Percentiles rank a stretch among this genome's conserved stretches.
Conservation (phyloP, 1,140 invertebrate genomes). For the Eciton burchellii region DNA sequence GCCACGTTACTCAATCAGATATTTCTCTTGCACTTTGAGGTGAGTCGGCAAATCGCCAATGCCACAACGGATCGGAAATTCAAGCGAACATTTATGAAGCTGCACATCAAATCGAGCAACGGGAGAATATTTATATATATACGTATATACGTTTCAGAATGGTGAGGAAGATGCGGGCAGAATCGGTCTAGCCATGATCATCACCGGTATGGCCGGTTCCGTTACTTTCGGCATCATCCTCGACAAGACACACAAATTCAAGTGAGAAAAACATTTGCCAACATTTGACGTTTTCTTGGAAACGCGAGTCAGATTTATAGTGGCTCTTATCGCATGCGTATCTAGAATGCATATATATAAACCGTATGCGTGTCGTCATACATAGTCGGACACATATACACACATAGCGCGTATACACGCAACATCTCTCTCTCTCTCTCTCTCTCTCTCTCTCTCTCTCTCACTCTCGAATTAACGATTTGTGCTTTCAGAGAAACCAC, state of each 20-base stretch:
- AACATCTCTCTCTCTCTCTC: too few species aligned
- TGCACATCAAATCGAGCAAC: not conserved
- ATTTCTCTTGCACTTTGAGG: slow-evolving; percentile 87
- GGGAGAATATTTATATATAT: slow-evolving; percentile 14
- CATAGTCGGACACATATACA: not conserved
- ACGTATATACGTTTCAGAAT: slow-evolving; percentile 79
- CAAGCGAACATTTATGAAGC: slow-evolving; percentile 14
- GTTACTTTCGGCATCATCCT: slow-evolving; percentile 89
- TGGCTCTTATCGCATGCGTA: not conserved
- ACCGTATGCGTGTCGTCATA: too few species aligned
- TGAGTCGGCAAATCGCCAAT: slow-evolving; percentile 77
- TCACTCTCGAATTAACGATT: not conserved
- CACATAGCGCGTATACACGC: too few species aligned
- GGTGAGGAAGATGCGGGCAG: slow-evolving; percentile 88
- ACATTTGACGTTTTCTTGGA: not conserved
- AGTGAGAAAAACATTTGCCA: slow-evolving; percentile 78
- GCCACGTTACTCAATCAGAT: slow-evolving; percentile 89
- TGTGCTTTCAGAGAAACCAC: slow-evolving; percentile 59
- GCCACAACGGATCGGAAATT: not conserved
- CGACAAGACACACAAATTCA: slow-evolving; percentile 88
- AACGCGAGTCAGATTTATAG: not conserved
- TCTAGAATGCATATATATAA: too few species aligned
- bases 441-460: too few species aligned
- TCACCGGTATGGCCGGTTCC: slow-evolving; percentile 90
- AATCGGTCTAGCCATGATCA: slow-evolving; percentile 90